Evolutionary conservation across 2,797 vertebrate genomes (phyloP).

Genomic region (Phylloscopus collybita): DNA sequence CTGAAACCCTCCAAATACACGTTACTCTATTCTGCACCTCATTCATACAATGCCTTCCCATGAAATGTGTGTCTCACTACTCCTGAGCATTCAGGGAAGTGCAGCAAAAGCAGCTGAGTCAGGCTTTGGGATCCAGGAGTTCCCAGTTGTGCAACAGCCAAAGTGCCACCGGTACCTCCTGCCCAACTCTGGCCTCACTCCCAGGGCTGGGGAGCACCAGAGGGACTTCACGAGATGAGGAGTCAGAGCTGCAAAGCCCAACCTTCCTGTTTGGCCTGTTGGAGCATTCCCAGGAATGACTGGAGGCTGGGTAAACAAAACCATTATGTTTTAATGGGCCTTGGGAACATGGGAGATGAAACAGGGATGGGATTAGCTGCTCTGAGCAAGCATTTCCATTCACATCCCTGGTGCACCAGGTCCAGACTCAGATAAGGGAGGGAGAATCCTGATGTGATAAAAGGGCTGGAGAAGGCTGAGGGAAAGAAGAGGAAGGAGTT

Average conservation of each 20-base stretch:
- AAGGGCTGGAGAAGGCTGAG: not conserved
- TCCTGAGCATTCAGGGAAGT: not conserved
- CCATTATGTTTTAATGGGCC: not conserved
- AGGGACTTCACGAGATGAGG: not conserved
- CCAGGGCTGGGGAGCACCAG: not conserved
- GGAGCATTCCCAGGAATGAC: not conserved
- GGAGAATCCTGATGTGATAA: not conserved
- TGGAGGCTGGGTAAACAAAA: slow-evolving; percentile 36
- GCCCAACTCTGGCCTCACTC: not conserved
- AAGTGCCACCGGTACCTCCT: not conserved
- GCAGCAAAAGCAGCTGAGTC: not conserved
- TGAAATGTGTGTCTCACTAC: not conserved
- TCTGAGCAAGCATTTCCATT: not conserved
- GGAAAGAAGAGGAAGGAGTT: not conserved
- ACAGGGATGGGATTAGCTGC: not conserved
- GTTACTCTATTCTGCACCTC: not conserved
- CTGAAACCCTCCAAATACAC: not conserved
- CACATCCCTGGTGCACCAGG: not conserved
- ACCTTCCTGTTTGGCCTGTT: not conserved
- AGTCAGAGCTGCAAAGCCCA: not conserved
- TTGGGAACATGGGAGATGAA: not conserved
- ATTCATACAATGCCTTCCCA: fast-evolving
- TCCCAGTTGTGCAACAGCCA: not conserved
- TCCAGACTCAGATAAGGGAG: not conserved
- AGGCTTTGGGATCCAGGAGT: not conserved